phyloP scores from a whole-genome alignment of 2,797 vertebrate species.

The Dendrocincla fuliginosa region DNA sequence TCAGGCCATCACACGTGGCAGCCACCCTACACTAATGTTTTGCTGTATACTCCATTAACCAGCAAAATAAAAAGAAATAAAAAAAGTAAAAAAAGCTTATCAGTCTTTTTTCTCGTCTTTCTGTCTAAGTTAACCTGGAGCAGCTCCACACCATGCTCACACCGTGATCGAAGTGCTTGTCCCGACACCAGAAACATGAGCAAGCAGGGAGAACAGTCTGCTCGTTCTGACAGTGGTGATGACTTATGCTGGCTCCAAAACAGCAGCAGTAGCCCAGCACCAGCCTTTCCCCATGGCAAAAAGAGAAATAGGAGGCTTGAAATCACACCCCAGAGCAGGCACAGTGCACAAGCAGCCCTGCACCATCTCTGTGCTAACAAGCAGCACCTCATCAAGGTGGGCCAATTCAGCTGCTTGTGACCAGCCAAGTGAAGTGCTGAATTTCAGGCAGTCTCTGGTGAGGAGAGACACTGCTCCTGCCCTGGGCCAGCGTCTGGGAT shows the following conservation, averaged over 20 bases:
- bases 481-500: not conserved
- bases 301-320: not conserved
- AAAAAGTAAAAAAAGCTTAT: not conserved
- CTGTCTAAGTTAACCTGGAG: not conserved
- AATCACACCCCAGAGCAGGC: accelerated
- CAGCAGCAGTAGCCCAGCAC: not conserved
- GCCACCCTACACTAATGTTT: accelerated
- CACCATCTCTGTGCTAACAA: accelerated
- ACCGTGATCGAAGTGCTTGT: accelerated
- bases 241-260: not conserved
- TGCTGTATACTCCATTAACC: not conserved
- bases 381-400: not conserved
- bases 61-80: not conserved
- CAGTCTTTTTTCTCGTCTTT: not conserved
- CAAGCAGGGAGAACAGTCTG: not conserved
- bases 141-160: accelerated
- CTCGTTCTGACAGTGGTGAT: not conserved
- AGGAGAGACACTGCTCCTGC: not conserved
- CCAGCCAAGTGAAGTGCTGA: accelerated
- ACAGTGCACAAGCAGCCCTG: not conserved
- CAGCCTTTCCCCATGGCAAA: not conserved
- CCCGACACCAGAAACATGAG: not conserved
- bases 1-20: accelerated
- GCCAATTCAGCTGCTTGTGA: not conserved
- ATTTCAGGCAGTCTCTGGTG: not conserved